Evolutionary conservation across 2,113 vertebrate genomes (phyloP), one percentile per base, ranked within the genome.

Genomic region (Gallinago media): DNA sequence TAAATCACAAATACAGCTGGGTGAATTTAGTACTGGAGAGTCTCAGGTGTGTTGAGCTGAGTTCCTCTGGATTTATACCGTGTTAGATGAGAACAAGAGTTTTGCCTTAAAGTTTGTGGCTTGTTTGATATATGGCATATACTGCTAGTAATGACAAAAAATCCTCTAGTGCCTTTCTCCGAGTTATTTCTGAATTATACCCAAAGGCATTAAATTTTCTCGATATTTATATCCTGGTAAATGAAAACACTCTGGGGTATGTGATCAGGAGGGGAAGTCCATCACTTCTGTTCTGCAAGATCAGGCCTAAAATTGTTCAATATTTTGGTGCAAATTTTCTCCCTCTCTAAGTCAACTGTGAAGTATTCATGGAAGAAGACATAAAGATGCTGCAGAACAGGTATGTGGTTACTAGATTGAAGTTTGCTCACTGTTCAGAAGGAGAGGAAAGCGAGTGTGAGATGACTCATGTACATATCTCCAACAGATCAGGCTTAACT

Each of bases 401-500:
- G 72, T 86, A 93, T 15, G 54, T 82, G n/a, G 62, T 91, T 96
- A 87, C 73, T 87, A 55, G 80, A 81, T 19, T 49, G 70, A 94
- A 91, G 44, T 78, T 85, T 79, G 62, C 46, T 94, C 62, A 22
- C 86, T 83, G 42, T 79, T 95, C 77, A 92, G 36, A 61, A 92
- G 44, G 49, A 58, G 54, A 84, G 70, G 83, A 94, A 92, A 93
- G 79, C 19, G 36, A 93, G 72, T 26, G 70, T 92, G 70, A 95
- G 91, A 94, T 96, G 94, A 97, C 80, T 97, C 96, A 94, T 12
- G 7, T 71, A 31, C 32, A 5, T 91, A 72, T 94, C 94, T 92
- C 70, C 44, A 94, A 92, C 65, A 95, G 73, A 97, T 96, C 94
- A 96, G 66, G 74, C 80, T 89, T 94, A 95, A 72, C 95, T 81